phyloP scores from a whole-genome alignment of 1,140 invertebrate species.

The Cydia splendana region DNA sequence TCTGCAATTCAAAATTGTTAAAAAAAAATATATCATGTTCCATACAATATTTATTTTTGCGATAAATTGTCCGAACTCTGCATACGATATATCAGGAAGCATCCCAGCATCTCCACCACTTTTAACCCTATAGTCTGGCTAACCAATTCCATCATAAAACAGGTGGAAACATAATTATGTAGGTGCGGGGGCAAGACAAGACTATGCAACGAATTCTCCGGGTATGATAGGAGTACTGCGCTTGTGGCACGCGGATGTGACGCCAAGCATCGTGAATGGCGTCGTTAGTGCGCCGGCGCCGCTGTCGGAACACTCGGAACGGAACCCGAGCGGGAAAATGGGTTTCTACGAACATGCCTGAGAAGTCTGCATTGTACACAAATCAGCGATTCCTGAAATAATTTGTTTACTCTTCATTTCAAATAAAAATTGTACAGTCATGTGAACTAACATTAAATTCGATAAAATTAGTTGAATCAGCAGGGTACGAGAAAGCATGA shows the following conservation, averaged over 20 bases:
- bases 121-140: no score
- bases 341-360: not conserved
- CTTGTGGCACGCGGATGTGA: conserved; percentile 8
- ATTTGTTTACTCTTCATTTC: not conserved
- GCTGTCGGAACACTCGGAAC: not conserved
- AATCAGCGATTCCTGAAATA: not conserved
- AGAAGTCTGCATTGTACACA: not conserved
- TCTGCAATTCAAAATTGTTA: no score
- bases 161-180: no score
- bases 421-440: not conserved
- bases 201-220: not conserved
- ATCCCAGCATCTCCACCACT: no score
- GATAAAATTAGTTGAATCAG: not conserved
- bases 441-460: not conserved
- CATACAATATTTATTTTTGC: no score
- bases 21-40: no score
- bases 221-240: not conserved
- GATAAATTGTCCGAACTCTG: no score
- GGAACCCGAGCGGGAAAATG: not conserved
- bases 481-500: no score
- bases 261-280: conserved; percentile 21
- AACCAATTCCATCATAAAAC: no score
- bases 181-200: no score
- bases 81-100: no score
- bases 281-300: conserved; percentile 15